Percentiles rank a stretch among this genome's conserved stretches.
These are phyloP conservation scores for Orientallactaga bullata DNA, from an alignment of 2,113 vertebrate genomes.

Conservation along the genomic window DNA sequence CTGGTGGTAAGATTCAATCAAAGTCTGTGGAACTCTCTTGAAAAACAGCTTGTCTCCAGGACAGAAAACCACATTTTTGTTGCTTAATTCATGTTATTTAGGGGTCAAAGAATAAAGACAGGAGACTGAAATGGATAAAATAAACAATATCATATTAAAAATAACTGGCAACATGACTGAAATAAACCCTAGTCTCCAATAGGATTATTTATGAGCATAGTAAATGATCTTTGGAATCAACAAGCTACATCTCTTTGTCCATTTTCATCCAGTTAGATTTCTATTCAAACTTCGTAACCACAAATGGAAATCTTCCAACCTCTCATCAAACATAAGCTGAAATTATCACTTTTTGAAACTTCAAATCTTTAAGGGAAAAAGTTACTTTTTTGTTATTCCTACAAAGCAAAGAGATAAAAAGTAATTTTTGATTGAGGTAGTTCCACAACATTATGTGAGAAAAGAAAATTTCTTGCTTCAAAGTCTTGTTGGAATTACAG, in stretches of 20 bases:
- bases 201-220: not conserved
- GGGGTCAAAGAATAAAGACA: constrained; percentile 65
- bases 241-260: not conserved
- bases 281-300: not conserved
- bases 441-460: not conserved
- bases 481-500: not conserved
- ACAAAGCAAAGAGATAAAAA: constrained; percentile 44
- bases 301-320: not conserved
- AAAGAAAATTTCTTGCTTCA: constrained; percentile 7
- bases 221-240: not conserved
- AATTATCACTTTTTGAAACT: constrained; percentile 32
- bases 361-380: not conserved
- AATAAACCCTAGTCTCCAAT: not conserved
- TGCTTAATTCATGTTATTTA: constrained; percentile 59
- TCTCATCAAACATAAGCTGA: constrained; percentile 2
- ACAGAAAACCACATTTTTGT: constrained; percentile 62
- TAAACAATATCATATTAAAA: constrained; percentile 51
- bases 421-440: not conserved
- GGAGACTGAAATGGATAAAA: constrained; percentile 64
- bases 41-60: constrained; percentile 50
- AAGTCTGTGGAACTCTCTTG: constrained; percentile 5
- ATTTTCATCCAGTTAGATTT: not conserved
- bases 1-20: constrained; percentile 51
- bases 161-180: constrained; percentile 37
- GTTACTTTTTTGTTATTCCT: constrained; percentile 4